These are phyloP conservation scores for Odocoileus hemionus DNA, from an alignment of 2,113 vertebrate species.

Conservation along the genomic window DNA sequence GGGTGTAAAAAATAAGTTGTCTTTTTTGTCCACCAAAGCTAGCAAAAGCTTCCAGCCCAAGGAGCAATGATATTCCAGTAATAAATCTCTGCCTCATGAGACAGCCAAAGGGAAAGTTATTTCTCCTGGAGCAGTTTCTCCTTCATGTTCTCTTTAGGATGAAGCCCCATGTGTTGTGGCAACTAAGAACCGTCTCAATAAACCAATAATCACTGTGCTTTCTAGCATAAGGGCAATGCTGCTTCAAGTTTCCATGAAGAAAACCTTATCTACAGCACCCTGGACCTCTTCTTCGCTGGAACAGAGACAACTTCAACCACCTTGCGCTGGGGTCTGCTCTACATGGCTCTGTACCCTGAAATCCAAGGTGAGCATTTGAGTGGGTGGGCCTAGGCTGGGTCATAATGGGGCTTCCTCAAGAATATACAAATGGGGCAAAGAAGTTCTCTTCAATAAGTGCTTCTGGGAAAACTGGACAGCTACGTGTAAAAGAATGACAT, in stretches of 20 bases:
- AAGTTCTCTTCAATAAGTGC: background rate
- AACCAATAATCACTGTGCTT: background rate
- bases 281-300: constrained; percentile 86
- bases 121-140: background rate
- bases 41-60: background rate
- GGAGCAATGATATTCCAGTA: background rate
- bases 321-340: constrained; percentile 84
- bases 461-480: background rate
- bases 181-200: background rate
- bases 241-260: constrained; percentile 75
- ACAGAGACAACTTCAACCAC: constrained; percentile 83
- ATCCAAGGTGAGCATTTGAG: constrained; percentile 79
- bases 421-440: background rate
- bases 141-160: background rate
- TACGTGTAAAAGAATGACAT: background rate
- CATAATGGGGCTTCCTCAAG: background rate
- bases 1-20: background rate
- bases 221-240: constrained; percentile 25
- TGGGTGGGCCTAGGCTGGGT: background rate
- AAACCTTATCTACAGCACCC: constrained; percentile 68
- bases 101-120: background rate
- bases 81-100: background rate
- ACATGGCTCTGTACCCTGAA: constrained; percentile 82
- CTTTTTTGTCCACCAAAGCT: background rate
- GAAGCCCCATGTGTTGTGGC: background rate